Conservation (phyloP, 2,797 vertebrate genomes). For the Peromyscus eremicus region DNA sequence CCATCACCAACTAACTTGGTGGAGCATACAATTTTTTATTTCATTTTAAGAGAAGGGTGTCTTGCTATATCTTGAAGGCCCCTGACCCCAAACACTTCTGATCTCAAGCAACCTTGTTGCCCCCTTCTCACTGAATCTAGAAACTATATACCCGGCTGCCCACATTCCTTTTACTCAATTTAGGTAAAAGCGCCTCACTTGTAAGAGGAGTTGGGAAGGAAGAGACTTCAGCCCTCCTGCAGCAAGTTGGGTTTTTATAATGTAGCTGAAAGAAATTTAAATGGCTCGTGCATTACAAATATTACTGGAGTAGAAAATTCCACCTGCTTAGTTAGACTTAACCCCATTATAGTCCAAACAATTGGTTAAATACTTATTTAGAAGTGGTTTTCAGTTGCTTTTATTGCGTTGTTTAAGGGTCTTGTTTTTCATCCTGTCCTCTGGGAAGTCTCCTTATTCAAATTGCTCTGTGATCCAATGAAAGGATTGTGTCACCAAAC, state of each 20-base stretch:
- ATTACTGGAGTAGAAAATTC: conserved; percentile 35
- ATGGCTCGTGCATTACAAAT: conserved; percentile 3
- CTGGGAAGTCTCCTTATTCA: conserved; percentile 65
- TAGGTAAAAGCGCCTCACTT: neutral
- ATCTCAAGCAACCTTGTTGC: neutral
- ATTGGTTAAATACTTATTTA: conserved; percentile 50
- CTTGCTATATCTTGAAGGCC: neutral
- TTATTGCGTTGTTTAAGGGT: conserved; percentile 47
- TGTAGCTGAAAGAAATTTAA: conserved; percentile 48
- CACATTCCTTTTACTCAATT: neutral
- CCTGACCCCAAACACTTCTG: neutral
- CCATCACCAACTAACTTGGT: neutral
- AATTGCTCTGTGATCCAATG: conserved; percentile 43
- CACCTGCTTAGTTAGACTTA: conserved; percentile 46
- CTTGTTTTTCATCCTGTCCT: conserved; percentile 47
- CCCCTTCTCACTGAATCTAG: neutral
- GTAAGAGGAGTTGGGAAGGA: neutral
- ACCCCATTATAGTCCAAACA: conserved; percentile 44
- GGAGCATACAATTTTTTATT: neutral
- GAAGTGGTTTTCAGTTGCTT: conserved; percentile 56
- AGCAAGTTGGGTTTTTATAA: conserved; percentile 6
- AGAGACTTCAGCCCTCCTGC: neutral
- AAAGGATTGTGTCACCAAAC: conserved; percentile 17
- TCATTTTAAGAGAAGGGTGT: neutral
- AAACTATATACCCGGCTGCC: too few relatives aligned